Conservation (phyloP, 1,140 invertebrate species). For the Heterodera carotae region DNA sequence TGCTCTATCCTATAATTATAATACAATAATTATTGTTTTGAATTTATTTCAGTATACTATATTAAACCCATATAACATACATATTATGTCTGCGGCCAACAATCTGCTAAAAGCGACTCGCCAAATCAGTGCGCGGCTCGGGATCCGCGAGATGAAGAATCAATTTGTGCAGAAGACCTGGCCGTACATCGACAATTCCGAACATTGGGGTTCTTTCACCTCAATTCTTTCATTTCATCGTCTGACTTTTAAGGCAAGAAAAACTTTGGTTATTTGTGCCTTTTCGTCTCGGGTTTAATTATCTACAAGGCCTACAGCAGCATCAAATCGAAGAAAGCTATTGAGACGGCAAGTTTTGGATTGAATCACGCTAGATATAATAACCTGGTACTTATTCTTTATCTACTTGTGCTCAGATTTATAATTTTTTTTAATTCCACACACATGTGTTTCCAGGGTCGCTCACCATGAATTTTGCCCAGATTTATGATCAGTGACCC, state of each 20-base stretch:
- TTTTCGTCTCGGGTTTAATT: not conserved
- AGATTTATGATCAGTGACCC: too few species aligned
- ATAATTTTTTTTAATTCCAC: too few species aligned
- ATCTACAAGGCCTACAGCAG: not conserved
- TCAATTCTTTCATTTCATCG: not conserved
- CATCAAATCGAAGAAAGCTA: not conserved
- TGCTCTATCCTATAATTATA: too few species aligned
- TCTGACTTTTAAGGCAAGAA: constrained; percentile 3
- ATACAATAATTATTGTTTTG: too few species aligned
- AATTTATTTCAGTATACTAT: too few species aligned
- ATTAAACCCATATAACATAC: too few species aligned
- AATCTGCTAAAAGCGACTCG: not conserved
- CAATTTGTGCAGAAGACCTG: constrained; percentile 29
- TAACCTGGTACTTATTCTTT: too few species aligned
- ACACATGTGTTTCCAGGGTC: too few species aligned
- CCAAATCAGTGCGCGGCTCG: constrained; percentile 15
- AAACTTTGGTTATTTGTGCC: not conserved
- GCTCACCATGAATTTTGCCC: too few species aligned
- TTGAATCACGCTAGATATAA: too few species aligned
- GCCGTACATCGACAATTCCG: not conserved
- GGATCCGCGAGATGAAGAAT: not conserved
- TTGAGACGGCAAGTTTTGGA: not conserved
- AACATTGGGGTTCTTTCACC: not conserved
- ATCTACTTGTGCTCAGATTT: too few species aligned
- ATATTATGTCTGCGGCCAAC: not conserved